phyloP scores from a whole-genome alignment of 2,888 invertebrate genomes.

The Gasteruption jaculator region DNA sequence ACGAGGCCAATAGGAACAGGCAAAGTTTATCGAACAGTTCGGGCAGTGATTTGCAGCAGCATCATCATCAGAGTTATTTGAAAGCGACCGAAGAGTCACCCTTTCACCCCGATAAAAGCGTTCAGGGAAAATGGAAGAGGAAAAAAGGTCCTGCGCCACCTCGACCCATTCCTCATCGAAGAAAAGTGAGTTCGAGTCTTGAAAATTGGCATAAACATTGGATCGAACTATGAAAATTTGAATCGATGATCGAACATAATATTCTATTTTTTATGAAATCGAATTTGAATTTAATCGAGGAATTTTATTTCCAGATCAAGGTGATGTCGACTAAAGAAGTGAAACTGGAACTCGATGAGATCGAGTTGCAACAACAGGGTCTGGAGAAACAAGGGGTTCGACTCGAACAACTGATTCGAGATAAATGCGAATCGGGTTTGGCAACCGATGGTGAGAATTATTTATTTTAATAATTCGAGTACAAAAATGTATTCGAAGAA shows the following conservation, averaged over 20 bases:
- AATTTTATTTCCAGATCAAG: conserved; percentile 40
- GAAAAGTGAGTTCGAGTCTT: conserved; percentile 50
- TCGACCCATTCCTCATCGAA: conserved; percentile 67
- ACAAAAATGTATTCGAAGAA: background rate
- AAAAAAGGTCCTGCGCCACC: conserved; percentile 81
- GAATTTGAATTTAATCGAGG: conserved; percentile 1
- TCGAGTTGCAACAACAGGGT: conserved; percentile 84
- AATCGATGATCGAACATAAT: background rate
- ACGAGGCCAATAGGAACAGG: conserved; percentile 58
- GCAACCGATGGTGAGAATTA: conserved; percentile 39
- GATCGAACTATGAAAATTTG: background rate
- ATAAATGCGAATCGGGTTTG: conserved; percentile 65
- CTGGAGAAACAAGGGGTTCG: conserved; percentile 87
- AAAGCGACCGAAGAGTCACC: no score
- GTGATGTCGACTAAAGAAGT: conserved; percentile 57
- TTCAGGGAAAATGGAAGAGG: conserved; percentile 67
- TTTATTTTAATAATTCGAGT: conserved; percentile 3
- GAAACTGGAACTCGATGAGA: conserved; percentile 67
- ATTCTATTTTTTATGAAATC: background rate
- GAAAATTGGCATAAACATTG: background rate
- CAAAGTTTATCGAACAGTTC: conserved; percentile 41
- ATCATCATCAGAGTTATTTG: no score
- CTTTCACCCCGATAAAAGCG: conserved; percentile 56
- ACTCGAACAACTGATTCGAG: conserved; percentile 83
- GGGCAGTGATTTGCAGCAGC: conserved; percentile 19